Conservation (phyloP, 2,113 vertebrate genomes). For the Pantherophis guttatus region DNA sequence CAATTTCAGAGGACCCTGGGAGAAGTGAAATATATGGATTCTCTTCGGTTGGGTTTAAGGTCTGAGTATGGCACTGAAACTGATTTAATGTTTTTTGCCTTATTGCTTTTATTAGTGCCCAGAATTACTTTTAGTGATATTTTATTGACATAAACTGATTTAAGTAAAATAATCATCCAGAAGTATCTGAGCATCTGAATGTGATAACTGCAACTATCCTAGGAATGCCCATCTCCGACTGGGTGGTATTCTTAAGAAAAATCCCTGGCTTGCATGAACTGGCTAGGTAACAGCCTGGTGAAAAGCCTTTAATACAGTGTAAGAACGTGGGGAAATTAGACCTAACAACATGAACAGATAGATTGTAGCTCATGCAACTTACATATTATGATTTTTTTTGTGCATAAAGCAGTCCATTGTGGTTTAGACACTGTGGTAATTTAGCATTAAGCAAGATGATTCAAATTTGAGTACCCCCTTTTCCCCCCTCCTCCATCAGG, state of each 20-base stretch:
- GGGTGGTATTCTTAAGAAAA: not conserved
- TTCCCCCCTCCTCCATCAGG: not conserved
- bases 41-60: not conserved
- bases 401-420: not conserved
- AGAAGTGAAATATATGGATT: not conserved
- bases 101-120: not conserved
- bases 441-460: not conserved
- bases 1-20: not conserved
- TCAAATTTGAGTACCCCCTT: not conserved
- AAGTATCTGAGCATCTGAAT: not conserved
- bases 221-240: not conserved
- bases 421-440: not conserved
- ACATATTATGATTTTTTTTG: not conserved
- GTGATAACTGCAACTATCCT: not conserved
- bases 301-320: not conserved
- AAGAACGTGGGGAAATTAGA: not conserved
- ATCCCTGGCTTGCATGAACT: not conserved
- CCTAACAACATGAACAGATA: not conserved
- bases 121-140: not conserved
- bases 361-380: not conserved
- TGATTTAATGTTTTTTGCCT: not conserved
- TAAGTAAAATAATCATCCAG: not conserved
- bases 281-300: not conserved
- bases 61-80: too few relatives aligned
- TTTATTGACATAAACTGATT: not conserved